A percentile compares a stretch with the other conserved stretches of the same genome.
phyloP scores from a whole-genome alignment of 2,888 invertebrate genomes.

The Acanthosepion lycidas region DNA sequence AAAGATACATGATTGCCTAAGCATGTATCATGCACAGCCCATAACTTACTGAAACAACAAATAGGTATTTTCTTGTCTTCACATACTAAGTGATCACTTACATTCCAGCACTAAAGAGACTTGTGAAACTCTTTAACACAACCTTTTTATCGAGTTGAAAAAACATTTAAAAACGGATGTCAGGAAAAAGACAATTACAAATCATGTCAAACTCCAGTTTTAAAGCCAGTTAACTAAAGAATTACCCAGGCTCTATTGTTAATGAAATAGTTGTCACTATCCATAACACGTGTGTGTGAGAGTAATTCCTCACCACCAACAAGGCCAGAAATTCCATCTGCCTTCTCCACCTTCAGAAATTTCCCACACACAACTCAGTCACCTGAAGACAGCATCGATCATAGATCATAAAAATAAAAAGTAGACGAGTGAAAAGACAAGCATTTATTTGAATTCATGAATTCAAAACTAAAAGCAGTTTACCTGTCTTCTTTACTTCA shows the following conservation, averaged over 20 bases:
- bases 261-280: not conserved
- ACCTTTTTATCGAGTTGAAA: not conserved
- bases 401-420: not conserved
- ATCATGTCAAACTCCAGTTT: not conserved
- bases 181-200: not conserved
- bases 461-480: not conserved
- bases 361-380: not conserved
- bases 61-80: too few species aligned
- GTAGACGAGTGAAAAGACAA: not conserved
- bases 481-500: not conserved
- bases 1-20: too few species aligned
- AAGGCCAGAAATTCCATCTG: not conserved
- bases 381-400: not conserved
- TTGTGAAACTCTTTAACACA: too few species aligned
- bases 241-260: slow-evolving; percentile 33
- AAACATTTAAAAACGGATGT: too few species aligned
- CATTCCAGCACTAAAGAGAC: too few species aligned
- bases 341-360: not conserved
- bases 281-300: not conserved
- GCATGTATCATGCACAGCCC: too few species aligned
- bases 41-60: too few species aligned
- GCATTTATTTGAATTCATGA: not conserved
- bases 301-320: not conserved
- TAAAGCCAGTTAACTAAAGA: not conserved
- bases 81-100: too few species aligned